Base-by-base conservation (phyloP, 2,888 invertebrate species). In the Leucophora obtusa region DNA sequence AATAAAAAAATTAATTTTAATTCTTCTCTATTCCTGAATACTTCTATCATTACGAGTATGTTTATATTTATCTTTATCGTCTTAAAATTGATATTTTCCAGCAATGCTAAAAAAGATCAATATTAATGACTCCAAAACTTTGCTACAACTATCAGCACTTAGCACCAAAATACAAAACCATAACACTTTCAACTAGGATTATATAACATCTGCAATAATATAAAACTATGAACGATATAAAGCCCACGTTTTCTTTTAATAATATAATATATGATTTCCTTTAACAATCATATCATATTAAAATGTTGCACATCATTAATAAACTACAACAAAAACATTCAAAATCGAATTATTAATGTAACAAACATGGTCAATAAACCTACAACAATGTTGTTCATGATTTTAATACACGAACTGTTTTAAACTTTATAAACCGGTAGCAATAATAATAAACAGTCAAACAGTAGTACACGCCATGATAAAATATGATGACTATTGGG, bases 271-370 rank as follows among this genome's bases (percentile, higher is more conserved):
- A 63, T 63, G 50, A 63, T 63, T 76, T 69, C 51, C 69, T 63
- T 35, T 38, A 35, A 43, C 47, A 58, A 58, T 63, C 56, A 72
- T 79, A 63, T 33, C 79, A 79, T 33, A 65, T 69, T 65, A 79
- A 69, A 73, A 28, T 56, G 21, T 69, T 69, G 54, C 68, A 73
- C 73, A 69, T 79, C 79, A 73, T 79, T 79, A 79, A 79, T 79
- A 70, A 65, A 63, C n/a, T 24, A n/a, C 43, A 47, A 47, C 43
- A 47, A n/a, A 47, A n/a, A 47, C n/a, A 47, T 47, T 1, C n/a
- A 47, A 47, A n/a, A 47, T n/a, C n/a, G n/a, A 47, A 47, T 14
- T n/a, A 47, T n/a, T 47, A 65, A 71, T 71, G n/a, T 50, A 35
- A 28, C 35, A 66, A 21, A 28, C 28, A 17, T 53, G 47, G 59